Evolutionary conservation across 2,113 vertebrate species (phyloP).

Genomic region (Phalacrocorax carbo): DNA sequence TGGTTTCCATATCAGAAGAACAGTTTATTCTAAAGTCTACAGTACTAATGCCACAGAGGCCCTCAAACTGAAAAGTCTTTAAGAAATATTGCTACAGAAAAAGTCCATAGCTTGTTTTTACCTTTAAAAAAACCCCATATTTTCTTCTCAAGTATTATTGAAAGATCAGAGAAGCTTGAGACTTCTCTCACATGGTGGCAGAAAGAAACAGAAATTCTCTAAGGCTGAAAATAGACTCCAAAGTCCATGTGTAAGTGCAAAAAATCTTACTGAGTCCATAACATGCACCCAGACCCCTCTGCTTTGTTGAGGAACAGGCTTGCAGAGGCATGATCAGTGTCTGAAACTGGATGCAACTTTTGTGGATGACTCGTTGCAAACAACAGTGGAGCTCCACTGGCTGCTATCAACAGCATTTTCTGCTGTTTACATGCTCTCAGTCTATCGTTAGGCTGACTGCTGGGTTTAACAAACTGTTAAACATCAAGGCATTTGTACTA

Average conservation of each 20-base stretch:
- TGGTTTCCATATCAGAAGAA: background rate
- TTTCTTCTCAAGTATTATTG: background rate
- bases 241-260: background rate
- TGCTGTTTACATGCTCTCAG: background rate
- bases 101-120: background rate
- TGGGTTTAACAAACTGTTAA: background rate
- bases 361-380: rapidly evolving
- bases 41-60: background rate
- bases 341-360: background rate
- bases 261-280: background rate
- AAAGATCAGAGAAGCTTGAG: background rate
- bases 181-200: background rate
- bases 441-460: background rate
- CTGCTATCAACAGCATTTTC: background rate
- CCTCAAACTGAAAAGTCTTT: background rate
- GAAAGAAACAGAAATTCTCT: background rate
- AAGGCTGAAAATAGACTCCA: background rate
- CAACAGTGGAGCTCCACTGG: background rate
- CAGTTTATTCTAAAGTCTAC: background rate
- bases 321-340: background rate
- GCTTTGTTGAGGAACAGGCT: background rate
- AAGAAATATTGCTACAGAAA: background rate
- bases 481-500: background rate
- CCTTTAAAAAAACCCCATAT: background rate
- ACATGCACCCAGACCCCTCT: background rate